These are phyloP conservation scores for Diabrotica balteata DNA, from an alignment of 2,888 invertebrate genomes.

Conservation along the genomic window DNA sequence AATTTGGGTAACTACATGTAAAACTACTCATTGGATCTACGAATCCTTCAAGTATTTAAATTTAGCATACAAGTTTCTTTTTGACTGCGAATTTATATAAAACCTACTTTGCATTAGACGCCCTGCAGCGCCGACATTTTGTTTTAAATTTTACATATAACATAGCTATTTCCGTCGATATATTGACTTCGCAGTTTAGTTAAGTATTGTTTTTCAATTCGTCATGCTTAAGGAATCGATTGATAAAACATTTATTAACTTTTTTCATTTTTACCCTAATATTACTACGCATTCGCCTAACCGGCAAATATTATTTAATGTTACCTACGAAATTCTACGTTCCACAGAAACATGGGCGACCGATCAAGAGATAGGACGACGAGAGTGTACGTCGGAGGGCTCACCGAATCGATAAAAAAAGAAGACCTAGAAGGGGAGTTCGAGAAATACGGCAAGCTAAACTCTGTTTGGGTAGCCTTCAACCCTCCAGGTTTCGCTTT, in stretches of 20 bases:
- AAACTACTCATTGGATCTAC: constrained; percentile 57
- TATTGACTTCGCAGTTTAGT: constrained; percentile 37
- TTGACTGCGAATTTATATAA: constrained; percentile 60
- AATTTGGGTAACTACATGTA: constrained; percentile 61
- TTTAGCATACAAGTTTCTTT: constrained; percentile 55
- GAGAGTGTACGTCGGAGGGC: constrained; percentile 89
- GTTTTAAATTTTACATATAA: constrained; percentile 43
- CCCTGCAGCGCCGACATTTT: constrained; percentile 57
- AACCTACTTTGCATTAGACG: constrained; percentile 47
- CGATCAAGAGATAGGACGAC: constrained; percentile 63
- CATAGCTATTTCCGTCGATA: constrained; percentile 20
- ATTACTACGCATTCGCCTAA: constrained; percentile 58
- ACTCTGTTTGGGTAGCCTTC: constrained; percentile 92
- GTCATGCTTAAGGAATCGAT: constrained; percentile 42
- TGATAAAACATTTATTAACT: constrained; percentile 40
- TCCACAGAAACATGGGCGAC: constrained; percentile 58
- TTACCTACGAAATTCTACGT: constrained; percentile 56
- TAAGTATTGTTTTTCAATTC: constrained; percentile 48
- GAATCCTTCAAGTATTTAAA: constrained; percentile 56
- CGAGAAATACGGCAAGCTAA: constrained; percentile 89
- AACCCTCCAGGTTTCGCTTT: constrained; percentile 95
- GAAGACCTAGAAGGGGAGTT: constrained; percentile 91
- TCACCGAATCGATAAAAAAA: constrained; percentile 87
- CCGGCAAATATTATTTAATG: constrained; percentile 48
- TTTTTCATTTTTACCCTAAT: constrained; percentile 44